Evolutionary conservation across 2,113 vertebrate species (phyloP).

Genomic region (Brevimyrus niger): DNA sequence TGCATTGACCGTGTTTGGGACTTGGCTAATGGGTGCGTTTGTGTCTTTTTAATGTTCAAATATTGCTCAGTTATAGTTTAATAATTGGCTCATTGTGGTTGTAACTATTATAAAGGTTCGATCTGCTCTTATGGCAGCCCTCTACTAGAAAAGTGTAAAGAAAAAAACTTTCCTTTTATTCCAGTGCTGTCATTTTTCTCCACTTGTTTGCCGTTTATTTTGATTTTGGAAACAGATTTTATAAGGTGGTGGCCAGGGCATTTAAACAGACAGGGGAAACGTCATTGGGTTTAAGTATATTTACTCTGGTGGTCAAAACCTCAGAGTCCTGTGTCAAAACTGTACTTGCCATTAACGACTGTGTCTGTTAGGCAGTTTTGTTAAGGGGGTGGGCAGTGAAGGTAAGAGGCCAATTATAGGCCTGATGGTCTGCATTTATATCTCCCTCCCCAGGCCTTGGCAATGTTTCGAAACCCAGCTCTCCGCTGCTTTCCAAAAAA

Average conservation of each 20-base stretch:
- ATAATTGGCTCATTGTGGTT: neutral
- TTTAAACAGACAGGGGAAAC: neutral
- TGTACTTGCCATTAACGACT: neutral
- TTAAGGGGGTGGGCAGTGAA: neutral
- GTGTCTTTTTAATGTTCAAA: neutral
- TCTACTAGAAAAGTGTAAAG: neutral
- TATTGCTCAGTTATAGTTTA: neutral
- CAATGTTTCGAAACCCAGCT: conserved; percentile 4
- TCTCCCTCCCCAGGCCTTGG: conserved; percentile 16
- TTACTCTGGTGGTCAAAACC: neutral
- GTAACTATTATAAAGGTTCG: neutral
- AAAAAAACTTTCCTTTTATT: neutral
- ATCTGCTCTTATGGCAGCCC: neutral
- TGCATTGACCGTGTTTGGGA: neutral
- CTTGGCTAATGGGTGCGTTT: neutral
- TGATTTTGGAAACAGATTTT: neutral
- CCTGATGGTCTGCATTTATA: conserved; percentile 26
- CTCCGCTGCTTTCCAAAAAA: conserved; percentile 29
- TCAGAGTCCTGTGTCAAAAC: neutral
- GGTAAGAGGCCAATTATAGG: neutral
- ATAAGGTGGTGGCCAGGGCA: neutral
- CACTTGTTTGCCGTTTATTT: neutral
- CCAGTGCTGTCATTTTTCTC: neutral
- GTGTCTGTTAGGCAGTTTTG: neutral
- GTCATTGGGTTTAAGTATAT: neutral